phyloP scores from a whole-genome alignment of 2,888 invertebrate genomes.

The Drosophila bunnanda region DNA sequence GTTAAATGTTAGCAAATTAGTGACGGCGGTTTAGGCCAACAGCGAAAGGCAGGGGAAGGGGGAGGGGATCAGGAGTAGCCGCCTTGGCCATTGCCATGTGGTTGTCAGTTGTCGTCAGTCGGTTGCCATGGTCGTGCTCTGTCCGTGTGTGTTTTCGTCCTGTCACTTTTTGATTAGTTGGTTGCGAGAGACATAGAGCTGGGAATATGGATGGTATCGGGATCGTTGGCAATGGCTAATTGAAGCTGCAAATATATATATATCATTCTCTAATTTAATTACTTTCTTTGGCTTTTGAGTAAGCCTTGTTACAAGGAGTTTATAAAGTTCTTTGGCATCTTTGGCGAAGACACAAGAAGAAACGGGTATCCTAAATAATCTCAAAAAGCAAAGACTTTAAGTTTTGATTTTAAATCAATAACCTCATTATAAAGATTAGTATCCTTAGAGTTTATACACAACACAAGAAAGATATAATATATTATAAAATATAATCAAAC shows the following conservation, averaged over 20 bases:
- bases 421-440: background rate
- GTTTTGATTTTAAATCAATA: background rate
- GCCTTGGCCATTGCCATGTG: conserved; percentile 60
- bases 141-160: conserved; percentile 25
- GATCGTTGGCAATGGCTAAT: conserved; percentile 17
- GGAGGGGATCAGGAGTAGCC: background rate
- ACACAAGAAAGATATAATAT: background rate
- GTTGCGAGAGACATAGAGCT: background rate
- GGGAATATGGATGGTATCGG: background rate
- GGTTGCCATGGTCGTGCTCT: conserved; percentile 50
- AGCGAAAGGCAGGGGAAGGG: background rate
- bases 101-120: conserved; percentile 65
- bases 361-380: background rate
- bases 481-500: background rate
- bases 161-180: conserved; percentile 67
- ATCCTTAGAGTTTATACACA: background rate
- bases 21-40: conserved; percentile 66
- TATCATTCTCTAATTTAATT: conserved; percentile 12
- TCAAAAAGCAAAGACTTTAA: background rate
- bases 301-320: background rate
- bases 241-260: conserved; percentile 23
- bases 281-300: background rate
- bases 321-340: background rate
- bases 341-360: background rate
- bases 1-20: conserved; percentile 74